Percentiles rank a stretch among this genome's conserved stretches.
phyloP scores from a whole-genome alignment of 2,113 vertebrate genomes.

The Brachypodius melanocephalos region DNA sequence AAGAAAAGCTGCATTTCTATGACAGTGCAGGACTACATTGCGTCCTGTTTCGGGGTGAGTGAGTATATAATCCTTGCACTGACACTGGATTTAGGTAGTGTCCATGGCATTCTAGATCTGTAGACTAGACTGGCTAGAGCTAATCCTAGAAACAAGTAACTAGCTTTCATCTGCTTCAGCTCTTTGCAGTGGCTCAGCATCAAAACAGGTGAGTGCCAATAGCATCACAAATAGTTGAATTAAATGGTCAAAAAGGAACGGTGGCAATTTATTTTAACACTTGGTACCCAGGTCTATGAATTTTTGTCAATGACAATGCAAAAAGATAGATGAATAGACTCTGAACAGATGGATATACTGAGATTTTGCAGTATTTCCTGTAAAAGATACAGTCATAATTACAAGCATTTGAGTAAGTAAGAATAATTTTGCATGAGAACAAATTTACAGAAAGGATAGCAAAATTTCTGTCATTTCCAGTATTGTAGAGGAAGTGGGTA shows the following conservation, averaged over 20 bases:
- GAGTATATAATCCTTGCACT: background rate
- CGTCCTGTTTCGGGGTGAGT: background rate
- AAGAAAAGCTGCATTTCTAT: background rate
- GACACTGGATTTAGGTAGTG: background rate
- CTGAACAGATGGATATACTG: background rate
- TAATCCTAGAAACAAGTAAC: background rate
- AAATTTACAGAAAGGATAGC: background rate
- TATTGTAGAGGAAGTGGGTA: conserved; percentile 24
- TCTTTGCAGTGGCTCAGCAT: background rate
- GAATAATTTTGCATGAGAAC: background rate
- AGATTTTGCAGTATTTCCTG: background rate
- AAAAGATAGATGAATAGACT: background rate
- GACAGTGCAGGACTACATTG: background rate
- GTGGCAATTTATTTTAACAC: background rate
- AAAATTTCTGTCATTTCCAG: background rate
- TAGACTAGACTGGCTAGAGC: background rate
- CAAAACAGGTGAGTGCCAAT: background rate
- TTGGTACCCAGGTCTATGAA: background rate
- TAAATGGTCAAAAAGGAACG: background rate
- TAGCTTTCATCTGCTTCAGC: background rate
- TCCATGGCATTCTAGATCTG: background rate
- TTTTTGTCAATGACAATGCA: background rate
- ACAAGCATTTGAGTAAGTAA: background rate
- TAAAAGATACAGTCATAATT: background rate
- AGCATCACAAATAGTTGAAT: background rate